Base-by-base conservation (phyloP, 2,797 vertebrate species). In the Vespertilio murinus region DNA sequence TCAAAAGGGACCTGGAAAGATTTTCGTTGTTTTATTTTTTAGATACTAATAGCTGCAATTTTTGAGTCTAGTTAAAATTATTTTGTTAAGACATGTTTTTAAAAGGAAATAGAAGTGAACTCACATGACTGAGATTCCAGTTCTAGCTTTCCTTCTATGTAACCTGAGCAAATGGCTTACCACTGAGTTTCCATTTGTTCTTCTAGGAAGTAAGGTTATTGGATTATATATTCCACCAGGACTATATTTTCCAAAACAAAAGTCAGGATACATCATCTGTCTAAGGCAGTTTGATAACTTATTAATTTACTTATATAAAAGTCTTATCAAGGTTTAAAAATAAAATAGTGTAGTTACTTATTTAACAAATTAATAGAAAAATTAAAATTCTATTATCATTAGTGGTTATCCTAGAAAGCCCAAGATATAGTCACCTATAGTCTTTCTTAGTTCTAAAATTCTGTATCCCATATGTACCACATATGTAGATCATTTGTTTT, bases 81-180 rank as follows among this genome's bases (percentile, higher is more conserved):
- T 94, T 94, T 92, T 80, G 28, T 94, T 91, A 73, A 73, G 42
- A 47, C 35, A 18, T 80, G 18, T 81, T 92, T 87, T 95, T 88
- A 85, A 92, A 93, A 90, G 61, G 78, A 80, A 83, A 67, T 28
- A 16, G n/a, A 89, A 79, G 16, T 80, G 54, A 64, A 64, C 7
- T 84, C 85, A 83, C 2, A 35, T 54, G 54, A 75, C 25, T 52
- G 40, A 54, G 17, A 33, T 91, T 94, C 40, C 25, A 81, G 3
- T 74, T 94, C 33, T 84, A 33, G 22, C 35, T 84, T 82, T 59
- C 47, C 6, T 70, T 38, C 56, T 42, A 0, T 59, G 6, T 80
- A 40, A 61, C 40, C 52, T 71, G 30, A 88, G n/a, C 3, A 59
- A 45, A 75, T 86, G 11, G 73, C 22, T 92, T 77, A 80, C 25